These are phyloP conservation scores for Paramisgurnus dabryanus DNA, from an alignment of 2,113 vertebrate species.

Conservation along the genomic window DNA sequence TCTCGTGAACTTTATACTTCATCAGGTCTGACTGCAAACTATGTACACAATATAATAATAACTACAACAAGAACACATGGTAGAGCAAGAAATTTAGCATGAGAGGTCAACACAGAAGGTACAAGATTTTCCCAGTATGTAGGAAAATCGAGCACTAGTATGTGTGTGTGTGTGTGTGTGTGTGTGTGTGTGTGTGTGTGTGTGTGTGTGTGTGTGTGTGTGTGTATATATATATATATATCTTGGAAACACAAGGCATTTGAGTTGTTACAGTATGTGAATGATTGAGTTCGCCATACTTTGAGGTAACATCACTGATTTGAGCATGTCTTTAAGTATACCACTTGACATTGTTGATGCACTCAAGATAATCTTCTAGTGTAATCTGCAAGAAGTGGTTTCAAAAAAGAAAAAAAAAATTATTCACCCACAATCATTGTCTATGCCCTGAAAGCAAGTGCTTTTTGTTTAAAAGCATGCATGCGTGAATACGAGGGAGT, in stretches of 20 bases:
- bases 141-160: neutral
- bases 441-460: conserved; percentile 24
- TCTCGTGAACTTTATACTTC: conserved; percentile 10
- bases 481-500: conserved; percentile 7
- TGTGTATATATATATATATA: too few relatives aligned
- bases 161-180: too few relatives aligned
- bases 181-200: too few relatives aligned
- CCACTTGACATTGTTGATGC: conserved; percentile 17
- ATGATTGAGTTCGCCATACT: conserved; percentile 5
- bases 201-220: too few relatives aligned
- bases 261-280: neutral
- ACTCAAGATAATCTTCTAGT: neutral
- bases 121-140: neutral
- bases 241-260: neutral
- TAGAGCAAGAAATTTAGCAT: neutral
- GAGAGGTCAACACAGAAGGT: neutral
- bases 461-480: conserved; percentile 22
- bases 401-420: neutral
- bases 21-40: conserved; percentile 21
- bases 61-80: neutral
- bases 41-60: conserved; percentile 41
- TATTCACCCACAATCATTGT: conserved; percentile 18
- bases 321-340: neutral
- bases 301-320: conserved; percentile 29
- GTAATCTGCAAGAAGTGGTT: neutral